Base-by-base conservation (phyloP, 2,888 invertebrate genomes). In the Pseudococcus longispinus region DNA sequence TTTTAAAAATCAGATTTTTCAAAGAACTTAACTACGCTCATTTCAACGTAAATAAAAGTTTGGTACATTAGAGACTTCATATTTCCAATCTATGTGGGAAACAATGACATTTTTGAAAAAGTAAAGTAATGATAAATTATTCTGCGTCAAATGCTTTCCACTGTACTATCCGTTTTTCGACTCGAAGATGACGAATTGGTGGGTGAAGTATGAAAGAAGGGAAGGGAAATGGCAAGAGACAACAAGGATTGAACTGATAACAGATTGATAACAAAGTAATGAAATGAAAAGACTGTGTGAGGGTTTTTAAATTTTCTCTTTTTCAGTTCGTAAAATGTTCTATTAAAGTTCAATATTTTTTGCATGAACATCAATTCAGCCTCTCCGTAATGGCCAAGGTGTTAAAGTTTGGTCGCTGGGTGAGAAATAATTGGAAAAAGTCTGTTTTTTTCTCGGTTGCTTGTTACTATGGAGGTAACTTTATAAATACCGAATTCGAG, bases 351-450 rank as follows among this genome's bases (percentile, higher is more conserved):
- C 4, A 15, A 3, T 4, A 51, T n/a, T 51, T 51, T 51, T 51
- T 51, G 18, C 3, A n/a, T n/a, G 18, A n/a, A 4, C 2, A n/a
- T 51, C 13, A 5, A 8, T 60, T 60, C 1, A 23, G n/a, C 4
- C 3, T 9, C 23, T 23, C 11, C 23, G 11, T 70, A 9, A 88
- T 88, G 88, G 87, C 88, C 11, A 87, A 87, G 74, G 77, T 88
- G 1, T 65, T 94, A 26, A 95, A 93, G 91, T 92, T 94, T 88
- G 92, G 93, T 15, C 94, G 93, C 92, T 93, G 93, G 4, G 91
- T 96, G 80, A 91, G 95, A 90, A 95, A 94, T 91, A 94, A 98
- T 91, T 97, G 97, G 97, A 98, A 98, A 90, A 98, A 97, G 90
- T 95, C 96, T 0, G 91, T 94, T 0, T 93, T 97, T 89, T 95